Evolutionary conservation across 2,113 vertebrate species (phyloP).

Genomic region (Abramis brama): DNA sequence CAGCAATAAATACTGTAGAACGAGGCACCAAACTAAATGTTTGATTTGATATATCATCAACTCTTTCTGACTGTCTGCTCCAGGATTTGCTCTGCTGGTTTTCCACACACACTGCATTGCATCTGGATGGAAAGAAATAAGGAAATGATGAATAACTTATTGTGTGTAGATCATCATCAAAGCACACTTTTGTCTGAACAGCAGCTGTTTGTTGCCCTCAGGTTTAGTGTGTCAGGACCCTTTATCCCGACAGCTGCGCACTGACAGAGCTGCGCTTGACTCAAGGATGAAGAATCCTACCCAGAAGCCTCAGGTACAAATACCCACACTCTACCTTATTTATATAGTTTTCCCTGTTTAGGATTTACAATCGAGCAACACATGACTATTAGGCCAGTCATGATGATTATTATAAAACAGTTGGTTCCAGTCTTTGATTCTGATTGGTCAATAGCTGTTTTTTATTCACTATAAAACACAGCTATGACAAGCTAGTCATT

Average conservation of each 20-base stretch:
- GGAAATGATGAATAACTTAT: not conserved
- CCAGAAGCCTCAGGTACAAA: conserved; percentile 83
- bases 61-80: not conserved
- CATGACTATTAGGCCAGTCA: not conserved
- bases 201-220: conserved; percentile 58
- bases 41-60: not conserved
- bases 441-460: too few species aligned
- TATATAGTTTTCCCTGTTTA: too few species aligned
- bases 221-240: conserved; percentile 94
- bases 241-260: conserved; percentile 72
- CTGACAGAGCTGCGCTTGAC: conserved; percentile 76
- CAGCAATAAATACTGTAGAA: not conserved
- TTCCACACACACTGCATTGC: not conserved
- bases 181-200: not conserved
- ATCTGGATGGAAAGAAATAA: not conserved
- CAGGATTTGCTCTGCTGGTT: not conserved
- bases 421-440: too few species aligned
- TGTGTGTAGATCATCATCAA: conserved; percentile 10
- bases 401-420: not conserved
- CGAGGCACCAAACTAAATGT: not conserved
- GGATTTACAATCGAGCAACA: not conserved
- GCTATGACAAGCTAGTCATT: too few species aligned
- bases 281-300: conserved; percentile 72
- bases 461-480: too few species aligned
- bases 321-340: not conserved